Evolutionary conservation across 2,888 invertebrate species (phyloP), one percentile per base, ranked within the genome.

Genomic region (Clepsis dumicolana): DNA sequence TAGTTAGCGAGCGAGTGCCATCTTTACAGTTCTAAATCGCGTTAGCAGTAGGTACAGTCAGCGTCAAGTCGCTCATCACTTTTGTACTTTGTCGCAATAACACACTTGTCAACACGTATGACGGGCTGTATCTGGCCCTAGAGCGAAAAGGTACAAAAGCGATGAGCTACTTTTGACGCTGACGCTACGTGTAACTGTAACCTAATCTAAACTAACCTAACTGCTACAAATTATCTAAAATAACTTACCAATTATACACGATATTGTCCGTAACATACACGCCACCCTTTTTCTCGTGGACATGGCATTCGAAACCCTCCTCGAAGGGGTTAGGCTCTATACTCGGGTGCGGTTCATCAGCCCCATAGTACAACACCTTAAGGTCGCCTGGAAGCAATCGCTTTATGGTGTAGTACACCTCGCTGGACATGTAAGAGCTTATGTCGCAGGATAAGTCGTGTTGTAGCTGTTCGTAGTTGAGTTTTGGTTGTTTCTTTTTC

Each of bases 331-430:
- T 97, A 52, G 94, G 94, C 70, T 94, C 89, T 44, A 96, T 88
- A 74, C 84, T 90, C 0, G 89, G 84, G 70, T 91, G 84, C 72
- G 76, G 76, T n/a, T 87, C 87, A 1, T 84, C 85, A 1, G 79
- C 72, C 0, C 95, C 95, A 29, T 94, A 90, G 79, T 97, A 97
- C 24, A 97, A 85, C 21, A 95, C 94, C 83, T 98, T 98, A 27
- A 97, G 86, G 89, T 99, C 98, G 0, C 97, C 98, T 0, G 97
- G 96, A 62, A 98, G 84, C 4, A 99, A 89, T 52, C 98, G 94
- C 77, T 97, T 96, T 5, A 98, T 89, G 0, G 97, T 96, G 81
- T 98, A 98, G 56, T 95, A 94, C 0, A 97, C 94, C 82, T 97
- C 96, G 35, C 94, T 89, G 29, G 94, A 95, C 95, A 97, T 96